Base-by-base conservation (phyloP, 2,888 invertebrate genomes). In the Caenorhabditis plicata region DNA sequence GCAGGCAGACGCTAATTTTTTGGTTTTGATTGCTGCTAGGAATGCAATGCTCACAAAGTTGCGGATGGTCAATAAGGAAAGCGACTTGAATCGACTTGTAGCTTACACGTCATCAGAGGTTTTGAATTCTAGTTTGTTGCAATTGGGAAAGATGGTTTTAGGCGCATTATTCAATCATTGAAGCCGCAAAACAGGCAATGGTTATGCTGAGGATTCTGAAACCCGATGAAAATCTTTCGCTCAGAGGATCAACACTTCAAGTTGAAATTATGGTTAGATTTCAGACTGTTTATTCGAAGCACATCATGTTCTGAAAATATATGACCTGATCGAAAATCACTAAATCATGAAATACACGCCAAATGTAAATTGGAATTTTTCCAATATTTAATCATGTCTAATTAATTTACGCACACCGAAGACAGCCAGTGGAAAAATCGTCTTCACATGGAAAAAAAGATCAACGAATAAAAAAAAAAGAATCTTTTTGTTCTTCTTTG, bases 151-250 rank as follows among this genome's bases (percentile, higher is more conserved):
- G 23, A n/a, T 23, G 39, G 7, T 39, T 55, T 25, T 33, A 57
- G 51, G 58, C 58, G 17, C 60, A 54, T 31, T 50, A 46, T 23
- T 53, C 53, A 2, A 50, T 60, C 25, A 46, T 45, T 17, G 50
- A 47, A n/a, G 53, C 60, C 1, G 49, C 53, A 1, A 26, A 46
- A 27, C 39, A 38, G 13, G 60, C 60, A n/a, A 60, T 60, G 60
- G 60, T 60, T 3, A 53, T 41, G 17, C 39, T 60, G 49, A 19
- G 49, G 31, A 50, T 60, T 3, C 39, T 60, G 11, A 49, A 45
- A 3, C 46, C 54, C 3, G 53, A 60, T 31, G 50, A 60, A 15
- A 53, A 53, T 15, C 54, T 44, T 33, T 50, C 40, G 29, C 44
- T 60, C 13, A 44, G 60, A n/a, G 50, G 60, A n/a, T 45, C 35